Conservation (phyloP, 1,140 invertebrate genomes). For the Scaptomyza hsui region DNA sequence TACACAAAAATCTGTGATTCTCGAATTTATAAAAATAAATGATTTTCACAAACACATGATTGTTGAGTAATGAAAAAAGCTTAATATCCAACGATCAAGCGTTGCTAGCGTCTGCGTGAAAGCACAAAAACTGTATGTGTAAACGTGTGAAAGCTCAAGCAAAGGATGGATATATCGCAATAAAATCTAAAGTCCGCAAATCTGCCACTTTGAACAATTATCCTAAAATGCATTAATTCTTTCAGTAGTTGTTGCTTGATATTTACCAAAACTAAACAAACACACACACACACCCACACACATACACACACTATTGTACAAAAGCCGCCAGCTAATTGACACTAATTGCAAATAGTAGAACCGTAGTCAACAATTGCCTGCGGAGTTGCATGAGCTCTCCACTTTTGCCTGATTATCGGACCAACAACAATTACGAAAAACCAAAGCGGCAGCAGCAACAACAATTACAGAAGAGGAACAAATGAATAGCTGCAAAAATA, state of each 20-base stretch:
- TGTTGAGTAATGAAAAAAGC: too few relatives aligned
- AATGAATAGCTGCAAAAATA: slow-evolving; percentile 63
- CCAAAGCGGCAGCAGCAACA: slow-evolving; percentile 14
- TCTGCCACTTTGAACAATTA: neutral
- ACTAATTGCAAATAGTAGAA: slow-evolving; percentile 68
- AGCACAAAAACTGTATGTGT: too few relatives aligned
- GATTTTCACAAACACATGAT: too few relatives aligned
- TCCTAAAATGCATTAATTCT: slow-evolving; percentile 8
- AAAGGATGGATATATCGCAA: neutral
- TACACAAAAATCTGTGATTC: too few relatives aligned
- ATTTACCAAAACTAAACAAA: slow-evolving; percentile 23
- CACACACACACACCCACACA: slow-evolving; percentile 18
- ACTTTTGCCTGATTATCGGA: slow-evolving; percentile 54
- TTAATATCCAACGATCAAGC: too few relatives aligned
- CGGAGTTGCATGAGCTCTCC: slow-evolving; percentile 5
- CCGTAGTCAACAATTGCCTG: slow-evolving; percentile 24
- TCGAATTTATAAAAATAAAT: too few relatives aligned
- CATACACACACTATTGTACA: too few relatives aligned
- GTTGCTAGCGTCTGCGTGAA: too few relatives aligned
- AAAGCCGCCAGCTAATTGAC: slow-evolving; percentile 64
- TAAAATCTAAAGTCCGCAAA: neutral
- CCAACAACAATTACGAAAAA: slow-evolving; percentile 36
- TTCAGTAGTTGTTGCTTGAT: neutral
- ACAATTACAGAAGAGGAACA: slow-evolving; percentile 32
- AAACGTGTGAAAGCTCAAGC: too few relatives aligned